phyloP scores from a whole-genome alignment of 2,888 invertebrate genomes.

The Coecobrya sp. region DNA sequence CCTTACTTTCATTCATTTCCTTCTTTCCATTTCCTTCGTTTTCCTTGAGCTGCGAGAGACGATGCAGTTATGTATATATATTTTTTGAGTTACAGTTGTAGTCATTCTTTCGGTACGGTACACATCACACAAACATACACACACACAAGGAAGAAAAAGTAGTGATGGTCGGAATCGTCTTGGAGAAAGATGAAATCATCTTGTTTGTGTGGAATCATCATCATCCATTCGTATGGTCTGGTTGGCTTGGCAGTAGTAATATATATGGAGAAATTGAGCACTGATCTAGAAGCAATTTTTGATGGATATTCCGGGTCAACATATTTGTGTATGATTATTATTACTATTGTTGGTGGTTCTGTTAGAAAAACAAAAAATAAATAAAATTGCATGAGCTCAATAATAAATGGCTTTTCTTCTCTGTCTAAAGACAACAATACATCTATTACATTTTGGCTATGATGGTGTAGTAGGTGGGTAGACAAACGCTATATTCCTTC shows the following conservation, averaged over 20 bases:
- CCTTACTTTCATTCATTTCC: neutral
- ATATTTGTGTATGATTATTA: slow-evolving; percentile 53
- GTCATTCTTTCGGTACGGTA: slow-evolving; percentile 3
- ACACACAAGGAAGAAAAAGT: neutral
- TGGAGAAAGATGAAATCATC: neutral
- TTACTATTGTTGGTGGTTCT: neutral
- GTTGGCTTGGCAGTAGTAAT: neutral
- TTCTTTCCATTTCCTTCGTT: slow-evolving; percentile 1
- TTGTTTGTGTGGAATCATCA: neutral
- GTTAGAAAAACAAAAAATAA: neutral
- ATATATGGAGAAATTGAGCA: slow-evolving; percentile 57
- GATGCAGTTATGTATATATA: slow-evolving; percentile 4
- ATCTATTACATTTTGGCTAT: too few relatives aligned
- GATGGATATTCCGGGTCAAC: slow-evolving; percentile 73
- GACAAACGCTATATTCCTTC: neutral
- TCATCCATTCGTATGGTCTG: neutral
- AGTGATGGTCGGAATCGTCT: neutral
- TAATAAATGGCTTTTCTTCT: neutral
- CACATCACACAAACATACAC: neutral
- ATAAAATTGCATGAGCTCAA: neutral
- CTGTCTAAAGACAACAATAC: neutral
- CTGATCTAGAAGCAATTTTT: slow-evolving; percentile 59
- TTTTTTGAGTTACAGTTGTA: slow-evolving; percentile 4
- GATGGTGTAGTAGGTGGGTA: neutral
- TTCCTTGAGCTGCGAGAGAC: neutral